Evolutionary conservation across 2,888 invertebrate genomes (phyloP), one percentile per base, ranked within the genome.

Genomic region (Tupiocoris notatus): DNA sequence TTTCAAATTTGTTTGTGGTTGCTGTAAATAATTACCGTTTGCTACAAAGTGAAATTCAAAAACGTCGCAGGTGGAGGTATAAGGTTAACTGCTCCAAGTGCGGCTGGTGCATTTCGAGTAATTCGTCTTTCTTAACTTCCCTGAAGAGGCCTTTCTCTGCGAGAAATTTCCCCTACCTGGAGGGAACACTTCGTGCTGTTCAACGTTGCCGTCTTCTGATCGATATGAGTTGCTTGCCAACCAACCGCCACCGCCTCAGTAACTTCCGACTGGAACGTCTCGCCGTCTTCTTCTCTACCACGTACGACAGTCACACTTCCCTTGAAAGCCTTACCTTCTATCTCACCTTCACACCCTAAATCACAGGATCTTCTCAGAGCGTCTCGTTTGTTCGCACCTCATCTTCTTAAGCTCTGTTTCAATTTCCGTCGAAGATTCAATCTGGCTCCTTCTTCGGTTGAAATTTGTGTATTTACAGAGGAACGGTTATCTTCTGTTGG

Each of bases 321-420:
- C n/a, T n/a, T n/a, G n/a, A n/a, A 12, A 39, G 39, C 20, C 20
- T 39, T 65, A 63, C 65, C 39, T 25, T 39, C 39, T 20, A 0
- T 65, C 39, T 17, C 39, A 65, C 39, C 65, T 65, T 65, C 65
- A 65, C 65, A 65, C 65, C 39, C 65, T 65, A 65, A 65, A 65
- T 65, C 65, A 65, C 39, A 39, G 3, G 39, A 39, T 39, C 39
- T 39, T 39, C 39, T 12, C 39, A 39, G 39, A 39, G 6, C 39
- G 39, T 7, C 39, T 39, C 39, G 39, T 39, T 39, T 39, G 39
- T 39, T 39, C 39, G 39, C 39, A 39, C 39, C 39, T 39, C 39
- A 3, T 39, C 12, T 3, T 12, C 39, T 12, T 39, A 3, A 3
- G 39, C 39, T 39, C 39, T 7, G 39, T 39, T 39, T 39, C 39